A percentile compares a stretch with the other conserved stretches of the same genome.
phyloP scores from a whole-genome alignment of 2,797 vertebrate species.

The Enteromius unitaeniatus region DNA sequence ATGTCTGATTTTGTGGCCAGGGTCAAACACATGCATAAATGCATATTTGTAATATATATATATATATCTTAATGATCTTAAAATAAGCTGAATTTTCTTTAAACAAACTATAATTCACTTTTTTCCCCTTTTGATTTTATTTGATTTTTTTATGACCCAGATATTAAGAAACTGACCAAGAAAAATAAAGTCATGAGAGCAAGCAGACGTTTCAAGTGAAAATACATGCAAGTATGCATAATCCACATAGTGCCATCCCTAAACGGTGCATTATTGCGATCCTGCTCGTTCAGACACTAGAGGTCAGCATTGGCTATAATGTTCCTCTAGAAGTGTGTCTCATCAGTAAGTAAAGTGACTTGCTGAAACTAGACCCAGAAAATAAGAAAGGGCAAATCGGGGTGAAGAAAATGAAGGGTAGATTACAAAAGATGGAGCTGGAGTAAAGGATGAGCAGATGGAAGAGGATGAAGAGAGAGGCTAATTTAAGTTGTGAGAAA shows the following conservation, averaged over 20 bases:
- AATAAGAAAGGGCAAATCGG: conserved; percentile 22
- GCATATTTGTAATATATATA: background rate
- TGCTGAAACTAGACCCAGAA: conserved; percentile 9
- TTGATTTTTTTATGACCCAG: too few species aligned
- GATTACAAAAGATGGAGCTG: conserved; percentile 17
- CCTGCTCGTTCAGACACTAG: conserved; percentile 35
- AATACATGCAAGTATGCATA: background rate
- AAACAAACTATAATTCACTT: too few species aligned
- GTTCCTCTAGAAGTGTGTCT: background rate
- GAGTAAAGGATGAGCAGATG: background rate
- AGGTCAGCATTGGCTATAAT: conserved; percentile 45
- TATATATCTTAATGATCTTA: too few species aligned
- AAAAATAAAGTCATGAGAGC: too few species aligned
- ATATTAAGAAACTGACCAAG: too few species aligned
- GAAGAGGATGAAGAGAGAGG: conserved; percentile 26
- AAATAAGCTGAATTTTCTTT: too few species aligned
- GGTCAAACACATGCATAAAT: background rate
- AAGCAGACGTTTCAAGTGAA: too few species aligned
- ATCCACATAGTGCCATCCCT: background rate
- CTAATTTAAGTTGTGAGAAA: conserved; percentile 51
- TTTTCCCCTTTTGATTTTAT: too few species aligned
- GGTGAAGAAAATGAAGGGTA: conserved; percentile 6
- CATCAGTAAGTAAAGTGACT: background rate
- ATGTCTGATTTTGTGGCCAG: too few species aligned
- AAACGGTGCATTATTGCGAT: background rate